Percentiles rank a stretch among this genome's conserved stretches.
Conservation (phyloP, 2,888 invertebrate genomes). For the Incurvaria masculella region DNA sequence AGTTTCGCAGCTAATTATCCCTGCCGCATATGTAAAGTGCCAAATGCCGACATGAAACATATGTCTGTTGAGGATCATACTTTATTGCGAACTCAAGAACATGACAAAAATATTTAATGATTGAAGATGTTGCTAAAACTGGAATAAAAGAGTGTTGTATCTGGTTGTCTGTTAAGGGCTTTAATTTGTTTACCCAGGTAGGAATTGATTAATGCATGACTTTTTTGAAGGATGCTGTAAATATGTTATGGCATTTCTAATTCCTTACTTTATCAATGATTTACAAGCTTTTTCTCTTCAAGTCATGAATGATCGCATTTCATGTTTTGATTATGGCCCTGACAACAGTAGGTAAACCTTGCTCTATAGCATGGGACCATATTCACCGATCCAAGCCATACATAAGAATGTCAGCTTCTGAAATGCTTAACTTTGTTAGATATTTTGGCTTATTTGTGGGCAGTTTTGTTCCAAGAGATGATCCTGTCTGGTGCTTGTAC, state of each 20-base stretch:
- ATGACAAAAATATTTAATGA: not conserved
- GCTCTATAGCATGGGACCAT: too few species aligned
- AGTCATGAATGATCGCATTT: not conserved
- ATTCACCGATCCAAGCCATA: too few species aligned
- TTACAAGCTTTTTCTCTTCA: conserved; percentile 4
- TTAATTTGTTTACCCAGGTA: conserved; percentile 10
- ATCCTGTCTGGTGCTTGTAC: conserved; percentile 9
- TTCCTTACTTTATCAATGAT: not conserved
- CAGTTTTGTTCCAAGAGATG: conserved; percentile 7
- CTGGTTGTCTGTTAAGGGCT: conserved; percentile 8
- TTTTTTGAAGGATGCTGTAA: too few species aligned
- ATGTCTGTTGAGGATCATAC: conserved; percentile 8
- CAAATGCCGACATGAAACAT: conserved; percentile 8
- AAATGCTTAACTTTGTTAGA: too few species aligned
- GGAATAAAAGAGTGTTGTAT: conserved; percentile 13
- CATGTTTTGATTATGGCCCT: not conserved
- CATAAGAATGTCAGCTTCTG: too few species aligned
- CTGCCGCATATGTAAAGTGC: conserved; percentile 15
- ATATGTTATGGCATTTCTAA: too few species aligned
- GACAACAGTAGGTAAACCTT: too few species aligned
- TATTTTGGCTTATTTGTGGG: conserved; percentile 8
- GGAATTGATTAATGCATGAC: too few species aligned
- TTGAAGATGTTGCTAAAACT: conserved; percentile 1
- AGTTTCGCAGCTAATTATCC: conserved; percentile 9
- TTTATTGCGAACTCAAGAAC: not conserved